A percentile compares a stretch with the other conserved stretches of the same genome.
Evolutionary conservation across 2,797 vertebrate genomes (phyloP).

Genomic region (Sylvilagus floridanus): DNA sequence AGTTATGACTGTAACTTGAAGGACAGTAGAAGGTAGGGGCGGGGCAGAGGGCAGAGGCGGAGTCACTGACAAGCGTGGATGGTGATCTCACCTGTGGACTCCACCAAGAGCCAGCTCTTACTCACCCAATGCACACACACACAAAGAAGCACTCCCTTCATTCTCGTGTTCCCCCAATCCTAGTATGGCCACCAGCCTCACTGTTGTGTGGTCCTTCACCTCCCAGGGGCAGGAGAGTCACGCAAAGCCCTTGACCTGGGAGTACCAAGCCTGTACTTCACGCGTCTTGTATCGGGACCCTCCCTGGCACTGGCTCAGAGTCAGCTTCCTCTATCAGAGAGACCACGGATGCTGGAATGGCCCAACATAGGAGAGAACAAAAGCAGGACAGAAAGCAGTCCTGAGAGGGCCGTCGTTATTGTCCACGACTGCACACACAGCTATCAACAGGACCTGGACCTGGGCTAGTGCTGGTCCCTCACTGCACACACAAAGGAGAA

Average conservation of each 20-base stretch:
- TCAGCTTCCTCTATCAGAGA: background rate
- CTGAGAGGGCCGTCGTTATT: rapidly evolving
- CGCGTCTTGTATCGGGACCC: background rate
- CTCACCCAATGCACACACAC: background rate
- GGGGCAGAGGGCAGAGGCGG: background rate
- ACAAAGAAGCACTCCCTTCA: background rate
- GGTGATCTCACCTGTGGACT: background rate
- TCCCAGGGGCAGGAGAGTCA: background rate
- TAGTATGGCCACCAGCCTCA: background rate
- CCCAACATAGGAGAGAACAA: background rate
- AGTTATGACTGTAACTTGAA: background rate
- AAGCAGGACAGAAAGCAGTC: background rate
- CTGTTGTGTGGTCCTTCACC: background rate
- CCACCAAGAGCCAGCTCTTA: background rate
- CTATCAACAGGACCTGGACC: background rate
- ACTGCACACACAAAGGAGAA: background rate
- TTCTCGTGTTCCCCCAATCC: background rate
- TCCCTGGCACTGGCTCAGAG: rapidly evolving
- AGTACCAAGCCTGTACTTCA: background rate
- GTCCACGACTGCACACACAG: rapidly evolving
- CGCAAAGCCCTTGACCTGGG: background rate
- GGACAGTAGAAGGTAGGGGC: background rate
- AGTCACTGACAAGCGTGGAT: background rate
- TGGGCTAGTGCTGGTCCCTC: rapidly evolving
- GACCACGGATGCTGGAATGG: background rate